Conservation (phyloP, 2,797 vertebrate species). For the Coracias cyanogaster region DNA sequence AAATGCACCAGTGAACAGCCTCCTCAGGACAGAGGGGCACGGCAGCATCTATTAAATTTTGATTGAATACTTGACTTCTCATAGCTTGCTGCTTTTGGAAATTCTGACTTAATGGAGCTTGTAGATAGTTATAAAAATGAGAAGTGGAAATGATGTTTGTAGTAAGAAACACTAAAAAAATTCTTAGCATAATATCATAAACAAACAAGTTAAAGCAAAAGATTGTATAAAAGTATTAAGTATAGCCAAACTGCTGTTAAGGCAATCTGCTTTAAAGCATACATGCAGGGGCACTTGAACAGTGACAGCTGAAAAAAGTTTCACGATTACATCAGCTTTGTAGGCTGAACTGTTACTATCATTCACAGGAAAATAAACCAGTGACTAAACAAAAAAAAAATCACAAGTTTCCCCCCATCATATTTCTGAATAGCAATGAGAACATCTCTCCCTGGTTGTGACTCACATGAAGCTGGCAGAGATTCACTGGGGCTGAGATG, state of each 20-base stretch:
- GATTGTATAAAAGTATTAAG: neutral
- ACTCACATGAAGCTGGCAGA: neutral
- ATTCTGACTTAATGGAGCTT: neutral
- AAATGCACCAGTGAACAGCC: neutral
- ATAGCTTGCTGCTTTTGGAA: neutral
- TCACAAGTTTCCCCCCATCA: neutral
- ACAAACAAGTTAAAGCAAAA: neutral
- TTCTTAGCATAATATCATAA: neutral
- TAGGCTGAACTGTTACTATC: conserved; percentile 43
- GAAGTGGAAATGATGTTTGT: neutral
- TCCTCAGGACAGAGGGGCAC: neutral
- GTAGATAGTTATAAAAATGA: neutral
- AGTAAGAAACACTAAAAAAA: neutral
- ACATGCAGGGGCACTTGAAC: neutral
- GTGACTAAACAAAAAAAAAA: conserved; percentile 11
- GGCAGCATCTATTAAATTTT: accelerated
- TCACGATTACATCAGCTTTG: conserved; percentile 52
- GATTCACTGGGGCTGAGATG: neutral
- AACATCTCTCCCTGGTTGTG: neutral
- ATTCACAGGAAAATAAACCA: conserved; percentile 50
- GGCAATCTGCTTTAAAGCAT: neutral
- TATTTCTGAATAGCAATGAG: neutral
- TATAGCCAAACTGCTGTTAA: neutral
- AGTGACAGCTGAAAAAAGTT: neutral
- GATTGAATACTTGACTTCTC: neutral